phyloP scores from a whole-genome alignment of 1,140 invertebrate species.

The Nephotettix cincticeps region DNA sequence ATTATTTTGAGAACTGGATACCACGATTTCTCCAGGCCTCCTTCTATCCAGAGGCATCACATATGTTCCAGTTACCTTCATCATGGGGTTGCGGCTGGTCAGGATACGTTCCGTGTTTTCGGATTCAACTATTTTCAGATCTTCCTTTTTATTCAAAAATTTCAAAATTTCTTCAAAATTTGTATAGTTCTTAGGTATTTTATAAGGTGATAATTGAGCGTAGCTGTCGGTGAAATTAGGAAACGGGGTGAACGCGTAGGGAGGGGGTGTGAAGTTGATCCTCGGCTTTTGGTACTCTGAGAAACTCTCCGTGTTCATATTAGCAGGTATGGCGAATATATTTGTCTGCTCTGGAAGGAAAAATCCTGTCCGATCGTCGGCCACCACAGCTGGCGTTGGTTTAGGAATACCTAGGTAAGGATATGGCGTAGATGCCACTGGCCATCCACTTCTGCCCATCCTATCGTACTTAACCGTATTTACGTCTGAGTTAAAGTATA shows the following conservation, averaged over 20 bases:
- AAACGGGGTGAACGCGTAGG: neutral
- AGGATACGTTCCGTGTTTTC: neutral
- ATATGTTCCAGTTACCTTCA: conserved; percentile 8
- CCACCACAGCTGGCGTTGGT: neutral
- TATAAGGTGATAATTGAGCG: conserved; percentile 8
- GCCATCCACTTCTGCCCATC: conserved; percentile 5
- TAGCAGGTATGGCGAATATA: neutral
- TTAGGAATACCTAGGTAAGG: neutral
- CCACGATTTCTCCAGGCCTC: neutral
- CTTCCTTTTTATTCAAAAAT: neutral
- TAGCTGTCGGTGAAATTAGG: conserved; percentile 15
- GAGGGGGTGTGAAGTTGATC: neutral
- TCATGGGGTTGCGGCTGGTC: neutral
- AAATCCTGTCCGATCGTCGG: too few relatives aligned
- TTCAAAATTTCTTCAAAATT: neutral
- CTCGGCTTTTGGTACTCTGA: neutral
- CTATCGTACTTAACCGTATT: neutral
- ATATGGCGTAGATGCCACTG: neutral
- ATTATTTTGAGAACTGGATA: neutral
- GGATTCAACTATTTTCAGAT: neutral
- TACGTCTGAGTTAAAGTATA: too few relatives aligned
- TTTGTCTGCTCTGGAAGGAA: neutral
- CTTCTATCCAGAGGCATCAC: neutral
- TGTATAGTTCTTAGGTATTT: neutral
- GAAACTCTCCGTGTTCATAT: neutral